Conservation (phyloP, 2,888 invertebrate genomes). For the Athalia cordata region DNA sequence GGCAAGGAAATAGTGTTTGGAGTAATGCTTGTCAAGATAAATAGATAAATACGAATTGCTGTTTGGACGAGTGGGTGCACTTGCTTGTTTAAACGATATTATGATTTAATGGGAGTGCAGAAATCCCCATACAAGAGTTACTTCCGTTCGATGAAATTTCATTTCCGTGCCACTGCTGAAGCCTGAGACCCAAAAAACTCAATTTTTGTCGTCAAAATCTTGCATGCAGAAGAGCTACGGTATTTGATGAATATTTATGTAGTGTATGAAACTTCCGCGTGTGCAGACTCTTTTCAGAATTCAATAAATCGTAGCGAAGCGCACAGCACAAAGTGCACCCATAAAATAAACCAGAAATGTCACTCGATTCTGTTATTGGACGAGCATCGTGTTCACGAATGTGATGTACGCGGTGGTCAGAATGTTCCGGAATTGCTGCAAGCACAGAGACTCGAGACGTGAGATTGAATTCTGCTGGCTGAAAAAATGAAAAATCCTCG, state of each 20-base stretch:
- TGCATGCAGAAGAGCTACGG: conserved; percentile 5
- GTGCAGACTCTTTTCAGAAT: conserved; percentile 11
- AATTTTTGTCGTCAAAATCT: conserved; percentile 8
- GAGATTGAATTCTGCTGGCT: too few species aligned
- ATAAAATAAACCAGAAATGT: conserved; percentile 34
- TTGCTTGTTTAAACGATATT: conserved; percentile 4
- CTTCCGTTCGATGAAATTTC: conserved; percentile 3
- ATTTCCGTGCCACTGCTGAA: background rate
- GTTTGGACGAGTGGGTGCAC: conserved; percentile 5
- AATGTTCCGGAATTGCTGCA: background rate
- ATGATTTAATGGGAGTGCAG: background rate
- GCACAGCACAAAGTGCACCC: conserved; percentile 27
- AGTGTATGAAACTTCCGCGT: conserved; percentile 3
- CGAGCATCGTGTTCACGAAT: conserved; percentile 11
- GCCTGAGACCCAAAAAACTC: conserved; percentile 4
- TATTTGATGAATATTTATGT: conserved; percentile 39
- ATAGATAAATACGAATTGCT: conserved; percentile 17
- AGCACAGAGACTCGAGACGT: background rate
- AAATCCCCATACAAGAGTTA: background rate
- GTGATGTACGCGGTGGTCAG: background rate
- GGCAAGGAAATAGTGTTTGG: conserved; percentile 36
- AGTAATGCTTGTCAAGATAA: conserved; percentile 29
- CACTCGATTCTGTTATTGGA: conserved; percentile 35
- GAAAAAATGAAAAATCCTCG: too few species aligned
- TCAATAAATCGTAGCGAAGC: conserved; percentile 32